Evolutionary conservation across 2,113 vertebrate species (phyloP).

Genomic region (Myanophis thanlyinensis): DNA sequence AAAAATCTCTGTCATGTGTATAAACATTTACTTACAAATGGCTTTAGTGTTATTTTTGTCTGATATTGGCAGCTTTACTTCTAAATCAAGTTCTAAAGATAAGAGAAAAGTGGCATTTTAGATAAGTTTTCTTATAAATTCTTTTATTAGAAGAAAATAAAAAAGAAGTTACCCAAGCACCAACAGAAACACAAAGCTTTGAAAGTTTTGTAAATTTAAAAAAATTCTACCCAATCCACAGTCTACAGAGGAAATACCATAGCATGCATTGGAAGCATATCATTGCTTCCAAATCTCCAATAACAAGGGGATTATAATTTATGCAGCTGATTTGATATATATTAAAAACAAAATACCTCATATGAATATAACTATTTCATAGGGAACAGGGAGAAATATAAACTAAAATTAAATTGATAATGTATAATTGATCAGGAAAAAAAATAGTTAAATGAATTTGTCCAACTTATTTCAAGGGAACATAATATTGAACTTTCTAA

Average conservation of each 20-base stretch:
- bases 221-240: background rate
- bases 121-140: background rate
- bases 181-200: background rate
- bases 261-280: too few relatives aligned
- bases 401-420: background rate
- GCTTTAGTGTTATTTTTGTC: constrained; percentile 82
- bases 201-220: background rate
- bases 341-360: background rate
- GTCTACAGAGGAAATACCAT: background rate
- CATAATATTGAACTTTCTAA: background rate
- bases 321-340: background rate
- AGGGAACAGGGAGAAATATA: background rate
- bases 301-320: background rate
- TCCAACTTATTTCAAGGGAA: background rate
- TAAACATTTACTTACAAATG: constrained; percentile 76
- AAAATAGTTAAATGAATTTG: background rate
- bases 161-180: background rate
- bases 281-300: background rate
- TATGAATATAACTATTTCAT: background rate
- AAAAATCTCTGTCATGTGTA: background rate
- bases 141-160: background rate
- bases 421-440: background rate
- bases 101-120: constrained; percentile 8
- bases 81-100: constrained; percentile 75
- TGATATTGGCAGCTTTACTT: constrained; percentile 75